phyloP scores from a whole-genome alignment of 2,888 invertebrate species.

The Odontocolon sp. region DNA sequence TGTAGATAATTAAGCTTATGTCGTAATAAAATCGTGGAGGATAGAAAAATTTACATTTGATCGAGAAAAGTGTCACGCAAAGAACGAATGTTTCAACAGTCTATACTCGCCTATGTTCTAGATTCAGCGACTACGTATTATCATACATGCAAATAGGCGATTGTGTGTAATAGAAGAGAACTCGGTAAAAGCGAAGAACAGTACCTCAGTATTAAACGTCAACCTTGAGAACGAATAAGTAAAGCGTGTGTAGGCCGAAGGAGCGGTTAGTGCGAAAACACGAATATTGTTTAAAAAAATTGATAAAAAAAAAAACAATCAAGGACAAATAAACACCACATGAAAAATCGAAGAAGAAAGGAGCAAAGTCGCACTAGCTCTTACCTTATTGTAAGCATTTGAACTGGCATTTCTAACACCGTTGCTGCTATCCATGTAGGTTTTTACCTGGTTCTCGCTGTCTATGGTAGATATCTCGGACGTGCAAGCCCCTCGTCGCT shows the following conservation, averaged over 20 bases:
- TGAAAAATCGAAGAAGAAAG: constrained; percentile 58
- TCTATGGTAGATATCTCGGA: constrained; percentile 82
- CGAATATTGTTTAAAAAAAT: constrained; percentile 6
- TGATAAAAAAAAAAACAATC: constrained; percentile 15
- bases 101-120: constrained; percentile 3
- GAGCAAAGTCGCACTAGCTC: constrained; percentile 80
- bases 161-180: constrained; percentile 10
- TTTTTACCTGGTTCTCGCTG: constrained; percentile 95
- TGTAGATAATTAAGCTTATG: constrained; percentile 47
- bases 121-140: constrained; percentile 3
- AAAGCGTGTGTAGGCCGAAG: constrained; percentile 46
- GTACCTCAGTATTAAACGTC: constrained; percentile 57
- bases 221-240: constrained; percentile 54
- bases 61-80: background rate
- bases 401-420: constrained; percentile 90
- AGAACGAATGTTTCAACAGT: background rate
- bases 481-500: constrained; percentile 82
- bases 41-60: no score
- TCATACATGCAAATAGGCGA: constrained; percentile 24
- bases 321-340: constrained; percentile 45
- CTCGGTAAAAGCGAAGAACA: constrained; percentile 53
- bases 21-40: no score
- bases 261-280: constrained; percentile 44
- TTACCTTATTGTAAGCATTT: constrained; percentile 96
- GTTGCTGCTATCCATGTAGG: constrained; percentile 95